These are phyloP conservation scores for Temnothorax longispinosus DNA, from an alignment of 1,140 invertebrate genomes.

Conservation along the genomic window DNA sequence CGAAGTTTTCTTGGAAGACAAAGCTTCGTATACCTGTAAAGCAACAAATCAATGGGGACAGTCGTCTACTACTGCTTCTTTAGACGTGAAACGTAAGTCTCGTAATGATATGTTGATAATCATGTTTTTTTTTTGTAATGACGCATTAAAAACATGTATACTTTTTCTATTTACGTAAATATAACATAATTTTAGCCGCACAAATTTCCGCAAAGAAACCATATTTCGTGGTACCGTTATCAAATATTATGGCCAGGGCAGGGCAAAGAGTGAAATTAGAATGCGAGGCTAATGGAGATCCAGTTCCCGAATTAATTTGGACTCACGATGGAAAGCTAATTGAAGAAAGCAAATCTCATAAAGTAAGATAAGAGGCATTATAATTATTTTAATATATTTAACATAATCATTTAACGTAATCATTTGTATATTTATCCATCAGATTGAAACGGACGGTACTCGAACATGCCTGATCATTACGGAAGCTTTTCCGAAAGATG, in stretches of 20 bases:
- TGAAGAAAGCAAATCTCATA: constrained; percentile 85
- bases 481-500: constrained; percentile 90
- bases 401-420: not conserved
- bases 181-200: constrained; percentile 81
- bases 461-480: constrained; percentile 89
- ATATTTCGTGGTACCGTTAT: constrained; percentile 86
- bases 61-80: constrained; percentile 87
- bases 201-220: constrained; percentile 85
- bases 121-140: not conserved
- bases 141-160: not conserved
- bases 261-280: constrained; percentile 90
- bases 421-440: constrained; percentile 73
- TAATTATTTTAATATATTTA: not conserved
- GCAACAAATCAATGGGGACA: constrained; percentile 90
- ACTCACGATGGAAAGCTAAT: constrained; percentile 89
- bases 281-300: constrained; percentile 88
- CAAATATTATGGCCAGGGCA: constrained; percentile 88
- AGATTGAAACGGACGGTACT: constrained; percentile 88
- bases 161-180: not conserved
- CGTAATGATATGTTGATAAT: not conserved
- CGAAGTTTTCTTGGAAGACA: constrained; percentile 87
- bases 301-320: constrained; percentile 89
- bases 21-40: constrained; percentile 89
- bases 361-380: constrained; percentile 81
- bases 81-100: constrained; percentile 85